phyloP scores from a whole-genome alignment of 2,797 vertebrate species.

The Amblyopsis hoosieri region DNA sequence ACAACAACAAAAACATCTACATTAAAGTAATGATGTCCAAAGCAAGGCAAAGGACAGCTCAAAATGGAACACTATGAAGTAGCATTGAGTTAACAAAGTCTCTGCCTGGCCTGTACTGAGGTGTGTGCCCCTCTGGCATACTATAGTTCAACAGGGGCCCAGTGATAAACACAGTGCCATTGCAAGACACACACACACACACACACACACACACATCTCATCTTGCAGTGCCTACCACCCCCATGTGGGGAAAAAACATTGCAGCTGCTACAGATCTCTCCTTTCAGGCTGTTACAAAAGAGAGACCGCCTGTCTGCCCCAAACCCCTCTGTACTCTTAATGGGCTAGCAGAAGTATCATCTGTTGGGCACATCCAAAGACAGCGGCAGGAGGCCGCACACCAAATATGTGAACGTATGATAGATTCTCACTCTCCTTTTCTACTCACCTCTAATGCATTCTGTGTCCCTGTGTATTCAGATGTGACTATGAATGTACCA shows the following conservation, averaged over 20 bases:
- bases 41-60: conserved; percentile 17
- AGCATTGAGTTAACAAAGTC: conserved; percentile 27
- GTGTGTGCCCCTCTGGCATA: conserved; percentile 46
- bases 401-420: conserved; percentile 47
- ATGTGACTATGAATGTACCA: conserved; percentile 61
- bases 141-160: conserved; percentile 75
- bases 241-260: conserved; percentile 94
- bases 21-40: conserved; percentile 10
- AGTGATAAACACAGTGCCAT: conserved; percentile 84
- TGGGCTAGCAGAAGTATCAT: conserved; percentile 61
- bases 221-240: conserved; percentile 94
- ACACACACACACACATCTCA: conserved; percentile 52
- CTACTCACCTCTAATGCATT: conserved; percentile 20
- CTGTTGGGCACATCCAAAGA: conserved; percentile 57
- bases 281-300: conserved; percentile 80
- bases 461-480: conserved; percentile 51
- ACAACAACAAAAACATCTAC: conserved; percentile 15
- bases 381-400: conserved; percentile 59
- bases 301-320: conserved; percentile 72
- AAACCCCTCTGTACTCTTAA: conserved; percentile 61
- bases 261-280: conserved; percentile 83
- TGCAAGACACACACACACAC: conserved; percentile 52
- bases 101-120: conserved; percentile 67
- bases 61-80: no score
- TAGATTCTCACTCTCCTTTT: conserved; percentile 39